These are phyloP conservation scores for Reticulitermes lucifugus DNA, from an alignment of 2,888 invertebrate species.

Conservation along the genomic window DNA sequence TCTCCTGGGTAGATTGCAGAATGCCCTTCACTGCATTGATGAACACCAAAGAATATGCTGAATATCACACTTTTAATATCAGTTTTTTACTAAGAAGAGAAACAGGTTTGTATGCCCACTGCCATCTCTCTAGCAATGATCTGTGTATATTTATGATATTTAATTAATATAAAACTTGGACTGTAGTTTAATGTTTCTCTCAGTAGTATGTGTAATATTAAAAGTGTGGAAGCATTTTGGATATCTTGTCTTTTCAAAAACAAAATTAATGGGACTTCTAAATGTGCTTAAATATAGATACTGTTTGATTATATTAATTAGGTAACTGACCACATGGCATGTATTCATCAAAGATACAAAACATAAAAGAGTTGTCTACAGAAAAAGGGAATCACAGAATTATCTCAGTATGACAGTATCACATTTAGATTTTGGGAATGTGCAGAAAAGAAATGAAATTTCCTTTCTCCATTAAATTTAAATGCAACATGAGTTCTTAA, in stretches of 20 bases:
- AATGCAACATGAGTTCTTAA: neutral
- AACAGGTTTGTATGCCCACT: neutral
- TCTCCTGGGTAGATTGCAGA: too few species aligned
- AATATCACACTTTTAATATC: too few species aligned
- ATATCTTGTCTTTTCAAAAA: neutral
- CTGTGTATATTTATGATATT: neutral
- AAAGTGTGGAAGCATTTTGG: neutral
- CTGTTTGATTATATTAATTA: neutral
- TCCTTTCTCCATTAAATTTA: neutral
- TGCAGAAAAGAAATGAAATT: neutral
- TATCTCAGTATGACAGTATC: neutral
- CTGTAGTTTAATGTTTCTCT: neutral
- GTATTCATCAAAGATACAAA: neutral
- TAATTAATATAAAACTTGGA: neutral
- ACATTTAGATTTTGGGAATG: neutral
- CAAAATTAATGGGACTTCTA: neutral
- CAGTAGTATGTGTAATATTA: neutral
- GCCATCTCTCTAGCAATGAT: neutral
- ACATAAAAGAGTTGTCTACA: neutral
- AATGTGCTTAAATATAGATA: neutral
- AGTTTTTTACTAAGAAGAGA: neutral
- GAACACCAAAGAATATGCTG: too few species aligned
- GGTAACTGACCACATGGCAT: neutral
- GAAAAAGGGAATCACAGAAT: neutral
- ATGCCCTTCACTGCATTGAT: too few species aligned